Evolutionary conservation across 2,113 vertebrate genomes (phyloP).

Genomic region (Irena cyanogastra): DNA sequence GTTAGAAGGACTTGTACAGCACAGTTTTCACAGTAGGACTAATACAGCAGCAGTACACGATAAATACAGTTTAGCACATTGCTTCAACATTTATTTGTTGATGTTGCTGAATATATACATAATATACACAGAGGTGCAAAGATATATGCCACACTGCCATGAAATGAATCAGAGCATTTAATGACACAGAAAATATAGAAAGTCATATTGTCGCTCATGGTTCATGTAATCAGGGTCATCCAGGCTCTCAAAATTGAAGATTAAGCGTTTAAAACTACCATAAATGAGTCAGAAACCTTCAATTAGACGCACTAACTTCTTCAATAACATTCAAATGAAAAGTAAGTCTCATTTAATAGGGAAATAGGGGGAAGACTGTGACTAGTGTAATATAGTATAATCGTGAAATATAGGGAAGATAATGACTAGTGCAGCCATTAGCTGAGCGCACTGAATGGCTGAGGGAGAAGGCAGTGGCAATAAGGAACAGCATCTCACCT

Average conservation of each 20-base stretch:
- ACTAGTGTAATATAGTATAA: constrained; percentile 17
- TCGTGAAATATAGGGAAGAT: constrained; percentile 35
- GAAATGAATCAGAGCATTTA: constrained; percentile 26
- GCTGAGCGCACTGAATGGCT: neutral
- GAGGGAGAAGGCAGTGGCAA: neutral
- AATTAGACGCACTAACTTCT: constrained; percentile 41
- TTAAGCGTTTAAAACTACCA: constrained; percentile 34
- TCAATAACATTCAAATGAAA: constrained; percentile 48
- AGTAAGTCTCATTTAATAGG: constrained; percentile 41
- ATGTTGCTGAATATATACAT: neutral
- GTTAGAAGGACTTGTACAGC: neutral
- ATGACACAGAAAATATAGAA: constrained; percentile 18
- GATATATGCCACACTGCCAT: neutral
- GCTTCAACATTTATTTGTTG: constrained; percentile 1
- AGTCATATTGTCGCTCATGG: neutral
- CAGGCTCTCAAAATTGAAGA: constrained; percentile 29
- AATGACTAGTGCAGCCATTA: constrained; percentile 42
- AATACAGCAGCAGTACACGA: neutral
- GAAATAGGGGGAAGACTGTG: constrained; percentile 17
- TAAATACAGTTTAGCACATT: neutral
- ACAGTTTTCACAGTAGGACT: neutral
- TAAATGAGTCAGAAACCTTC: constrained; percentile 44
- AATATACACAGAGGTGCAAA: neutral
- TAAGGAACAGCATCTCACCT: neutral
- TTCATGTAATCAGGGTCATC: constrained; percentile 34